Evolutionary conservation across 2,888 invertebrate genomes (phyloP).

Genomic region (Drosophila borealis): DNA sequence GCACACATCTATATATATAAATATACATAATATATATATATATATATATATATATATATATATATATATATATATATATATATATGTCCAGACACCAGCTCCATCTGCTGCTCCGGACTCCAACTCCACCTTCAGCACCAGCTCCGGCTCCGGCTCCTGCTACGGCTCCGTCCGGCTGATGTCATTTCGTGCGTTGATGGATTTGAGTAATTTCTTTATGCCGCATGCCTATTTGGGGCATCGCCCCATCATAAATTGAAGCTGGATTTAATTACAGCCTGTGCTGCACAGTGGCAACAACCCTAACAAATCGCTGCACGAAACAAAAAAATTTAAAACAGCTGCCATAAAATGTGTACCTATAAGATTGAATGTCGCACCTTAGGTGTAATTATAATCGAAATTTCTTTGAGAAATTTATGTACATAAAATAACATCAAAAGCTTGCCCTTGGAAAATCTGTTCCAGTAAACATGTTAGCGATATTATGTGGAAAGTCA

Average conservation of each 20-base stretch:
- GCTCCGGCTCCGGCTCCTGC: background rate
- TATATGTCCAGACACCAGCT: background rate
- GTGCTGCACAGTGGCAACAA: slow-evolving; percentile 34
- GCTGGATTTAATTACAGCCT: slow-evolving; percentile 70
- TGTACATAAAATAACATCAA: too few species aligned
- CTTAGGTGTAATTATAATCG: too few species aligned
- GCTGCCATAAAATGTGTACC: background rate
- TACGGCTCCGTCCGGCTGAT: slow-evolving; percentile 40
- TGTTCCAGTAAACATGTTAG: too few species aligned
- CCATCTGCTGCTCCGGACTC: background rate
- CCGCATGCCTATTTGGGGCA: slow-evolving; percentile 49
- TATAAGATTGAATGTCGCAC: too few species aligned
- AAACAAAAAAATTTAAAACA: background rate
- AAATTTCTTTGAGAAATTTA: too few species aligned
- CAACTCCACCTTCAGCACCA: background rate
- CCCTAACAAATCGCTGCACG: background rate
- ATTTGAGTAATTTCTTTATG: slow-evolving; percentile 69
- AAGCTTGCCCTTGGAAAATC: too few species aligned
- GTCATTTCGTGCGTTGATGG: slow-evolving; percentile 67
- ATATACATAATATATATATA: background rate
- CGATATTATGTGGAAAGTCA: too few species aligned
- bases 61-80: too few species aligned
- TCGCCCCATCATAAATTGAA: slow-evolving; percentile 63
- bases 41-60: background rate
- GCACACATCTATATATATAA: background rate